Evolutionary conservation across 2,113 vertebrate genomes (phyloP).

Genomic region (Vanacampus margaritifer): DNA sequence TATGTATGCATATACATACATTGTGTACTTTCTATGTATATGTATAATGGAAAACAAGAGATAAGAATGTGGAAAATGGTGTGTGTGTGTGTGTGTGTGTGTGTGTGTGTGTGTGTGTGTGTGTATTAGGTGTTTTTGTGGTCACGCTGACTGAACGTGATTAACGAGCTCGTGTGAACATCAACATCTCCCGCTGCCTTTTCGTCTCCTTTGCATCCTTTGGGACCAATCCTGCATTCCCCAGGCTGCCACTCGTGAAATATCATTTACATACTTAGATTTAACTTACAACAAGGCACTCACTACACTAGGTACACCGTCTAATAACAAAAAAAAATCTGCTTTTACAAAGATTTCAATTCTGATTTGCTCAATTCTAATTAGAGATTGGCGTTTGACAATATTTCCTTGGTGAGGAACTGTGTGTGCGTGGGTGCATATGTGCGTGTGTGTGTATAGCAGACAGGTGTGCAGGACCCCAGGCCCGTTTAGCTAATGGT

Average conservation of each 20-base stretch:
- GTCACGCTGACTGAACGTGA: constrained; percentile 6
- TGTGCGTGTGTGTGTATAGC: constrained; percentile 19
- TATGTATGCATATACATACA: no score
- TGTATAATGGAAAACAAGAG: background rate
- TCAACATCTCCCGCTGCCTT: background rate
- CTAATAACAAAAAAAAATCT: background rate
- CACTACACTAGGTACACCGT: background rate
- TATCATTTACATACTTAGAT: background rate
- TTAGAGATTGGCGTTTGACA: background rate
- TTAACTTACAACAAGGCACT: background rate
- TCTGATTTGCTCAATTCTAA: background rate
- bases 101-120: no score
- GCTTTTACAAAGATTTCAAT: background rate
- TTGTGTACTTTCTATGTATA: background rate
- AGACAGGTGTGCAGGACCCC: constrained; percentile 53
- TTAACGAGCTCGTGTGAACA: constrained; percentile 24
- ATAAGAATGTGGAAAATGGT: background rate
- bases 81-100: background rate
- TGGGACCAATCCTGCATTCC: constrained; percentile 11
- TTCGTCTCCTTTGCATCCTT: background rate
- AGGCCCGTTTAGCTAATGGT: constrained; percentile 68
- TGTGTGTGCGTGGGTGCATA: background rate
- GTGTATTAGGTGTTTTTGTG: background rate
- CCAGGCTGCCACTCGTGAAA: background rate
- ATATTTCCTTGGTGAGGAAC: background rate